phyloP scores from a whole-genome alignment of 2,113 vertebrate genomes.

The Mesembrinibis cayennensis region DNA sequence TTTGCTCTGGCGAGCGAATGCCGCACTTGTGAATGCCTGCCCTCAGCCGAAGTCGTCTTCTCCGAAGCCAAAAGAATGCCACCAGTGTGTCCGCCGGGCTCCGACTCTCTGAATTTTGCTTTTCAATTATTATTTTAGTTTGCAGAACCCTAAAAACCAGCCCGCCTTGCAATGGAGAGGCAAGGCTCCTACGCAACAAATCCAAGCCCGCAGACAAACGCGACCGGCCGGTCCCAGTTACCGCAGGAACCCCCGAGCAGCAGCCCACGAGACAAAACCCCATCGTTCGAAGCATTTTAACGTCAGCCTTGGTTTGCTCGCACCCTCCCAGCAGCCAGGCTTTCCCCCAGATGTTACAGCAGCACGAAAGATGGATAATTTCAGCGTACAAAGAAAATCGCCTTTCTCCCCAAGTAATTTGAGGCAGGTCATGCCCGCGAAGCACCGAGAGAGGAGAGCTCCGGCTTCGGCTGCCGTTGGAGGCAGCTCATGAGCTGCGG shows the following conservation, averaged over 20 bases:
- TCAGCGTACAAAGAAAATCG: fast-evolving
- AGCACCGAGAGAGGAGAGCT: fast-evolving
- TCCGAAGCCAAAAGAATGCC: not conserved
- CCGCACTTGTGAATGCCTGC: not conserved
- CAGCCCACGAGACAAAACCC: not conserved
- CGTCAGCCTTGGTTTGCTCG: fast-evolving
- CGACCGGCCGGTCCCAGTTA: fast-evolving
- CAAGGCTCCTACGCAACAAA: not conserved
- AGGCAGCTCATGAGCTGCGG: not conserved
- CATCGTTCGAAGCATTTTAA: not conserved
- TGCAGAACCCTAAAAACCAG: not conserved
- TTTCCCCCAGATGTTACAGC: not conserved
- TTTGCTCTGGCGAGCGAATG: not conserved
- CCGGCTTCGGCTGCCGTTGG: not conserved
- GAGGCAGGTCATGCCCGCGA: not conserved
- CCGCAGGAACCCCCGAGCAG: not conserved
- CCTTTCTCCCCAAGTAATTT: fast-evolving
- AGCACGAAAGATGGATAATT: fast-evolving
- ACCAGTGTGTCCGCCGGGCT: not conserved
- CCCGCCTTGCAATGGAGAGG: not conserved
- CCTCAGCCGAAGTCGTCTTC: not conserved
- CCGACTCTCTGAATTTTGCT: not conserved
- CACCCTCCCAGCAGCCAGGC: not conserved
- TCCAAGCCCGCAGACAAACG: not conserved
- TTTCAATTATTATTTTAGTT: not conserved